These are phyloP conservation scores for Mesodorylaimus sp. DNA, from an alignment of 2,888 invertebrate species.

Conservation along the genomic window DNA sequence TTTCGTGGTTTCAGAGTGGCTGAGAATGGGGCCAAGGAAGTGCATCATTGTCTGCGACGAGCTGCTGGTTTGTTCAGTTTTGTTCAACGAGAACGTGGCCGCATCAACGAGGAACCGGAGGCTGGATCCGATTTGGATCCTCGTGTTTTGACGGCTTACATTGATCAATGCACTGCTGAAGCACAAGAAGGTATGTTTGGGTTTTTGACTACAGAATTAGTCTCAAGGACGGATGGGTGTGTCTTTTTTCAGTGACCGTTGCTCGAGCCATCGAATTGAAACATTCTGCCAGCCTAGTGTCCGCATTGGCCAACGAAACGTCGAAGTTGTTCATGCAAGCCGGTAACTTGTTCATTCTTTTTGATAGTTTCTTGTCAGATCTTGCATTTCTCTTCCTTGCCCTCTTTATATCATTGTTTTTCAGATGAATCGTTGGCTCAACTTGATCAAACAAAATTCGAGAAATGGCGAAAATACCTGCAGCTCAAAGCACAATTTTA, in stretches of 20 bases:
- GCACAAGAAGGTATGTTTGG: conserved; percentile 42
- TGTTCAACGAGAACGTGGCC: conserved; percentile 30
- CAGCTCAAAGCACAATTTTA: conserved; percentile 44
- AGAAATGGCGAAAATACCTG: conserved; percentile 44
- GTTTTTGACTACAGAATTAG: conserved; percentile 36
- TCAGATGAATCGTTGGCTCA: conserved; percentile 38
- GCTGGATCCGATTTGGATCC: conserved; percentile 42
- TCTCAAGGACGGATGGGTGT: conserved; percentile 19
- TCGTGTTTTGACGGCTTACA: conserved; percentile 42
- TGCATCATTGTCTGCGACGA: conserved; percentile 42
- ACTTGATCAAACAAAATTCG: conserved; percentile 37
- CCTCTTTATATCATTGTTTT: conserved; percentile 13
- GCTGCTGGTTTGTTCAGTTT: conserved; percentile 45
- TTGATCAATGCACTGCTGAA: conserved; percentile 46
- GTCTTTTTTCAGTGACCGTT: conserved; percentile 38
- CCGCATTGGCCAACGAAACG: conserved; percentile 45
- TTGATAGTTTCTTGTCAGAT: no score
- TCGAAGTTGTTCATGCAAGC: conserved; percentile 42
- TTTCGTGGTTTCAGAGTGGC: conserved; percentile 26
- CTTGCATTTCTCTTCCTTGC: not conserved
- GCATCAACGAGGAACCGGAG: conserved; percentile 24
- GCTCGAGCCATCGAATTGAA: conserved; percentile 47
- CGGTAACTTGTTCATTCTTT: conserved; percentile 23
- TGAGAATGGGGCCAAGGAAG: conserved; percentile 46
- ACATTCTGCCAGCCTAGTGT: conserved; percentile 42